These are phyloP conservation scores for Trachemys scripta DNA, from an alignment of 2,113 vertebrate species.

Conservation along the genomic window DNA sequence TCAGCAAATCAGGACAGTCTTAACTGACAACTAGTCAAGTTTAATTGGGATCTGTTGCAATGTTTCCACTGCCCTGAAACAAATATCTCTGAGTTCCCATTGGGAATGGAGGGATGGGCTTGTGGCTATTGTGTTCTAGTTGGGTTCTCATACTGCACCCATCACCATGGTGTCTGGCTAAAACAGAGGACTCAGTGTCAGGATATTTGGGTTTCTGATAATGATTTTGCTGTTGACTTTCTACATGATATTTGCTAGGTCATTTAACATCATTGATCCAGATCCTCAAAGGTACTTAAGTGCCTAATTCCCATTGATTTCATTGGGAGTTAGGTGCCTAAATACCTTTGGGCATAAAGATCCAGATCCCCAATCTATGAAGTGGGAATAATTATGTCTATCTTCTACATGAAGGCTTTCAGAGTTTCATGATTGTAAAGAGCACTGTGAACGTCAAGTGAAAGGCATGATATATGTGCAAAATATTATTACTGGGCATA, in stretches of 20 bases:
- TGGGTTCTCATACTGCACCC: background rate
- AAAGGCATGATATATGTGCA: background rate
- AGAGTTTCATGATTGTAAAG: background rate
- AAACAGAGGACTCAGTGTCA: background rate
- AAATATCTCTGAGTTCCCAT: background rate
- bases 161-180: background rate
- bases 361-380: background rate
- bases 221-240: background rate
- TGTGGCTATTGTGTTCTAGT: background rate
- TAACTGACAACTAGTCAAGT: background rate
- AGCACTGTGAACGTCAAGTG: background rate
- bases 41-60: background rate
- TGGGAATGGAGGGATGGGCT: background rate
- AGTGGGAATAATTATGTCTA: background rate
- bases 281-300: background rate
- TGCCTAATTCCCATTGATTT: background rate
- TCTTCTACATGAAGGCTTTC: background rate
- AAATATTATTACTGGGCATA: background rate
- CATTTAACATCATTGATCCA: background rate
- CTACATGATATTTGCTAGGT: background rate
- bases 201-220: background rate
- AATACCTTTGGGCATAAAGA: background rate
- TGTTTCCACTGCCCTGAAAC: background rate
- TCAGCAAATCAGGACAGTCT: background rate
- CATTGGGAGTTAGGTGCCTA: background rate